phyloP scores from a whole-genome alignment of 1,140 invertebrate species.

The Pseudomyrmex dendroicus region DNA sequence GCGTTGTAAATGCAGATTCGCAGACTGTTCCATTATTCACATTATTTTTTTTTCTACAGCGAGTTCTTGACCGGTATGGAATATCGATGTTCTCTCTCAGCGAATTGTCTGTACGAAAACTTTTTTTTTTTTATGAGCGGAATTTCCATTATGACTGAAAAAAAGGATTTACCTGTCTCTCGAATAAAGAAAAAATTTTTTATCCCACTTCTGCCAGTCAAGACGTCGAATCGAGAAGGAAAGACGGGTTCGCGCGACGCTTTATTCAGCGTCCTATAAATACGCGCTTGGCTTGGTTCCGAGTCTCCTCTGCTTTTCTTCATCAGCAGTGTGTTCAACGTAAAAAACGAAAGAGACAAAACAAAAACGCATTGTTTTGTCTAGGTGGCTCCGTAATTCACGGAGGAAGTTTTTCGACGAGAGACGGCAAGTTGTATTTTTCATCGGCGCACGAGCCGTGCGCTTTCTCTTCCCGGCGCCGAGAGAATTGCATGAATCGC shows the following conservation, averaged over 20 bases:
- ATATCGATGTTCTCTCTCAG: too few relatives aligned
- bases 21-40: too few relatives aligned
- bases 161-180: neutral
- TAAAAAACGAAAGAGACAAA: slow-evolving; percentile 17
- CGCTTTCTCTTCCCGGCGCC: slow-evolving; percentile 66
- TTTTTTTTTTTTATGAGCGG: too few relatives aligned
- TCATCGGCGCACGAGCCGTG: slow-evolving; percentile 4
- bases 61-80: too few relatives aligned
- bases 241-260: neutral
- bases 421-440: slow-evolving; percentile 7
- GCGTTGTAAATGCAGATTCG: too few relatives aligned
- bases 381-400: slow-evolving; percentile 53
- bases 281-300: slow-evolving; percentile 67
- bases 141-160: neutral
- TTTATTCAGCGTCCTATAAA: slow-evolving; percentile 65
- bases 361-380: slow-evolving; percentile 63
- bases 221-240: slow-evolving; percentile 17
- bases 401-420: slow-evolving; percentile 56
- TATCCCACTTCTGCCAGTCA: slow-evolving; percentile 3
- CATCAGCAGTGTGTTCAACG: slow-evolving; percentile 46
- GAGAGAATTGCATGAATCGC: slow-evolving; percentile 37
- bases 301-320: slow-evolving; percentile 45
- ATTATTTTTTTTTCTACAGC: too few relatives aligned
- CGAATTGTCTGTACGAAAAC: too few relatives aligned
- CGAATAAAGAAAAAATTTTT: slow-evolving; percentile 7